Conservation (phyloP, 2,797 vertebrate genomes). For the Chrysocyon brachyurus region DNA sequence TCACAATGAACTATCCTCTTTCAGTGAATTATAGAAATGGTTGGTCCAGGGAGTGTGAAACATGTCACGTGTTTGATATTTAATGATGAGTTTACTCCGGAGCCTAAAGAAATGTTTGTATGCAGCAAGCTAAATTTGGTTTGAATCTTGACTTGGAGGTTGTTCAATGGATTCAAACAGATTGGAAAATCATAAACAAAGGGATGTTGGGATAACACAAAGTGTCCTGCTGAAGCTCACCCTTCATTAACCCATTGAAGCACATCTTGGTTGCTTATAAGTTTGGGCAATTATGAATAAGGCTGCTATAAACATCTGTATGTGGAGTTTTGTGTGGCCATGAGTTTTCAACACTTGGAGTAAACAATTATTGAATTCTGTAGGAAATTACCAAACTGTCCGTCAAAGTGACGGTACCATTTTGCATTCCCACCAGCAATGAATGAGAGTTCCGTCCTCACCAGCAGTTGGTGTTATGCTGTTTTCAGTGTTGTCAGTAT, state of each 20-base stretch:
- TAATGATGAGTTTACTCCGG: slow-evolving; percentile 63
- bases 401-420: not conserved
- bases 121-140: slow-evolving; percentile 54
- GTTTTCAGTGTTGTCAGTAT: not conserved
- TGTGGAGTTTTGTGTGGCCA: not conserved
- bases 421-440: not conserved
- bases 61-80: slow-evolving; percentile 45
- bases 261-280: not conserved
- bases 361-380: not conserved
- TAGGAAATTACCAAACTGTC: not conserved
- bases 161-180: slow-evolving; percentile 22
- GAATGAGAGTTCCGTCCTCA: not conserved
- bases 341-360: not conserved
- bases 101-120: slow-evolving; percentile 48
- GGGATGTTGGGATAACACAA: slow-evolving; percentile 7
- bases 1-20: not conserved
- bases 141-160: slow-evolving; percentile 57
- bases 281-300: slow-evolving; percentile 9
- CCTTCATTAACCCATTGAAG: slow-evolving; percentile 11
- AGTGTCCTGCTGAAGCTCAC: slow-evolving; percentile 28
- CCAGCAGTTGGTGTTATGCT: not conserved
- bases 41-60: slow-evolving; percentile 27
- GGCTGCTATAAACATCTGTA: not conserved
- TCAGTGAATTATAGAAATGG: slow-evolving; percentile 46
- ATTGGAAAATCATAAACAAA: slow-evolving; percentile 58